Evolutionary conservation across 37 sponge, comb jelly and placozoan species (phyloP), one percentile per base, ranked within the genome.

Genomic region (Agelas oroides): DNA sequence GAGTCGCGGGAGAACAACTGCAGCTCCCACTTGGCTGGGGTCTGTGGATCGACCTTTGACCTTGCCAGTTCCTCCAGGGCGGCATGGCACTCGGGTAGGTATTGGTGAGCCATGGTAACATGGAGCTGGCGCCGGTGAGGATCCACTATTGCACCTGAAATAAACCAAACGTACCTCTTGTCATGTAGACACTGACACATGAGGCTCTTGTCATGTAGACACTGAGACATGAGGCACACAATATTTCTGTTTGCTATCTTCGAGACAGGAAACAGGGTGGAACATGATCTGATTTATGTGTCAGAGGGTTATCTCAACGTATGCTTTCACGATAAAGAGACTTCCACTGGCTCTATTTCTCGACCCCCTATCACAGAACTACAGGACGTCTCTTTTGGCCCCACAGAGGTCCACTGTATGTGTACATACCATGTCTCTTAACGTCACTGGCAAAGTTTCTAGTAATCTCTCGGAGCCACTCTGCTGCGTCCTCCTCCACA

Each of bases 61-160:
- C 65, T 38, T 1, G 80, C 68, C 32, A 96, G 77, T 52, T 90
- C 81, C 52, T 96, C 96, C 75, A 96, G 87, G n/a, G 70, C 20
- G 0, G 61, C 32, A 80, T 93, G 94, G 40, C 90, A 89, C 53
- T 90, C 88, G 2, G 88, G 63, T 16, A 40, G 77, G 85, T 87
- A 96, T 89, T 96, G 94, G 80, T 93, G 93, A 20, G 91, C 91
- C 77, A 96, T 59, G 13, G 96, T 92, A 52, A 96, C 23, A 56
- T 96, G 96, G 21, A 96, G 80, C 89, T 96, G 96, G 23, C 83
- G 58, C 33, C 86, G 77, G 62, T 93, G 96, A 18, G 96, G 94
- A 66, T 96, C 94, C 12, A 96, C 76, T 0, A 23, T 53, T 28
- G 89, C 80, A 41, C 86, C 95, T 91, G 68, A 0, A 71, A 37